Evolutionary conservation across 2,113 vertebrate species (phyloP).

Genomic region (Notarius quadriscutis): DNA sequence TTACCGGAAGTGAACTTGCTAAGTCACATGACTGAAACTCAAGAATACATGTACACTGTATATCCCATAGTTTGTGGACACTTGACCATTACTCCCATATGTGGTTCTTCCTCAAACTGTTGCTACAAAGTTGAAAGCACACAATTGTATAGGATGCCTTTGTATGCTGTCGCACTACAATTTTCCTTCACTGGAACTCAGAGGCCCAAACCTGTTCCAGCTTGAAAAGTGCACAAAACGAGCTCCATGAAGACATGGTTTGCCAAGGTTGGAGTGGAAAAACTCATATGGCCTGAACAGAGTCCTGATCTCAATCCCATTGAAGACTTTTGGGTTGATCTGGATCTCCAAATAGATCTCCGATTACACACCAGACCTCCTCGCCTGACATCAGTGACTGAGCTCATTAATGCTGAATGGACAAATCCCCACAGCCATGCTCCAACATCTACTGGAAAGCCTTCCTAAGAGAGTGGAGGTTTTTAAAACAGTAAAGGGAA

Average conservation of each 20-base stretch:
- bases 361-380: not conserved
- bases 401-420: not conserved
- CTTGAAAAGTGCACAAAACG: not conserved
- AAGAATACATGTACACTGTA: no score
- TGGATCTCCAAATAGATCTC: not conserved
- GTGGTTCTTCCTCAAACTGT: not conserved
- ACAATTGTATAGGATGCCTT: not conserved
- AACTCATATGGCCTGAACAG: not conserved
- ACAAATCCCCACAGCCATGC: not conserved
- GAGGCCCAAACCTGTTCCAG: not conserved
- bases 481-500: not conserved
- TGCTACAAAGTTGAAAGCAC: not conserved
- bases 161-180: not conserved
- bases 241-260: not conserved
- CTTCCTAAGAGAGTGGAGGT: not conserved
- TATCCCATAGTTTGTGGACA: not conserved
- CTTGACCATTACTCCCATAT: not conserved
- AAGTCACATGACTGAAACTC: no score
- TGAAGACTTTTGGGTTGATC: not conserved
- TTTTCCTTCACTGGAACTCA: not conserved
- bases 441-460: not conserved
- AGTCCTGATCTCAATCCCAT: not conserved
- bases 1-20: no score
- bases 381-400: not conserved
- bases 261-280: not conserved